These are phyloP conservation scores for Columba janthina DNA, from an alignment of 2,113 vertebrate genomes.

Conservation along the genomic window DNA sequence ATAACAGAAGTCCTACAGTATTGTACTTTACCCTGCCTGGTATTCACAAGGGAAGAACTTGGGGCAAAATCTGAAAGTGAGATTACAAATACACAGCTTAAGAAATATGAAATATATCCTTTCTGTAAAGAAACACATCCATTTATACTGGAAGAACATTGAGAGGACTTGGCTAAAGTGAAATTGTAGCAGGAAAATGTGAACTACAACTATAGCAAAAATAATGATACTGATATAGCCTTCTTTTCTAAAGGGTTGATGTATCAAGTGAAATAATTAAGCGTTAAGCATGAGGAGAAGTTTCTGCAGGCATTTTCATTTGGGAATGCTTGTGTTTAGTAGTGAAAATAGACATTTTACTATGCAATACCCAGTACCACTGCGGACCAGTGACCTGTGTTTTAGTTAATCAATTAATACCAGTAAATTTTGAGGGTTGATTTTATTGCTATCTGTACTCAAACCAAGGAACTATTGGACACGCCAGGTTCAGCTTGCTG, in stretches of 20 bases:
- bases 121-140: not conserved
- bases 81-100: not conserved
- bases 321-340: not conserved
- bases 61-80: not conserved
- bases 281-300: not conserved
- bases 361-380: not conserved
- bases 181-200: not conserved
- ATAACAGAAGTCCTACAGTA: not conserved
- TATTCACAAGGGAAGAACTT: not conserved
- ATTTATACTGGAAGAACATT: not conserved
- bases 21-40: not conserved
- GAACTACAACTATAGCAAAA: not conserved
- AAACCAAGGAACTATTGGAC: not conserved
- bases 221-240: not conserved
- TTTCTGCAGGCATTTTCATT: not conserved
- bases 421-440: not conserved
- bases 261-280: not conserved
- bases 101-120: not conserved
- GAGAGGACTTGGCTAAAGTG: not conserved
- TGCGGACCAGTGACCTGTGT: not conserved
- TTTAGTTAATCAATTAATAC: not conserved
- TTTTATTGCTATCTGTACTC: not conserved
- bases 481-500: not conserved
- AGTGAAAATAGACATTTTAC: not conserved
- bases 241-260: not conserved